Evolutionary conservation across 2,113 vertebrate species (phyloP).

Genomic region (Bos indicus): DNA sequence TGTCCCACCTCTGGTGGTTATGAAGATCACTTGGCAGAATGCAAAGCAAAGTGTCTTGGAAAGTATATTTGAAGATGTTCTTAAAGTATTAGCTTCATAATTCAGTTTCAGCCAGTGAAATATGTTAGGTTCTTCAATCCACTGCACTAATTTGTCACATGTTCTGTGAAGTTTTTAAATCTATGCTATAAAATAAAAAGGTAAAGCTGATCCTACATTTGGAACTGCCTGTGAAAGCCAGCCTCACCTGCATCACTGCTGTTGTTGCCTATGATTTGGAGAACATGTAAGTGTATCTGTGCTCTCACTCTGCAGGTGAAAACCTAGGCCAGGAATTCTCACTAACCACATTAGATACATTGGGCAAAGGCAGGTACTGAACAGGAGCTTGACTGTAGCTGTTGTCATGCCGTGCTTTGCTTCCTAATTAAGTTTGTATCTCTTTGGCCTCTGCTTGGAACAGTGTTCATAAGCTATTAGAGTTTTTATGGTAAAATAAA

Average conservation of each 20-base stretch:
- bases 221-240: slow-evolving; percentile 4
- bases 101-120: not conserved
- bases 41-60: not conserved
- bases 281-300: not conserved
- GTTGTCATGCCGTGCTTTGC: slow-evolving; percentile 31
- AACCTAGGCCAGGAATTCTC: not conserved
- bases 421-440: slow-evolving; percentile 53
- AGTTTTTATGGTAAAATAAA: slow-evolving; percentile 72
- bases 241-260: not conserved
- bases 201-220: not conserved
- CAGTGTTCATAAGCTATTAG: slow-evolving; percentile 49
- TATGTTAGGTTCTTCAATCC: not conserved
- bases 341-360: not conserved
- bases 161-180: not conserved
- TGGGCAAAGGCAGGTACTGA: not conserved
- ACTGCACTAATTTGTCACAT: not conserved
- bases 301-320: not conserved
- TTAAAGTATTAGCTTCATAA: not conserved
- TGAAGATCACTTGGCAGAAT: not conserved
- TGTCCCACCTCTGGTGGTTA: not conserved
- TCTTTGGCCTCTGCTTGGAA: slow-evolving; percentile 53
- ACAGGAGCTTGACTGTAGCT: slow-evolving; percentile 31
- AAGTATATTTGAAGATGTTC: not conserved
- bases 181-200: not conserved
- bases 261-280: not conserved